Evolutionary conservation across 2,113 vertebrate species (phyloP).

Genomic region (Dromiciops gliroides): DNA sequence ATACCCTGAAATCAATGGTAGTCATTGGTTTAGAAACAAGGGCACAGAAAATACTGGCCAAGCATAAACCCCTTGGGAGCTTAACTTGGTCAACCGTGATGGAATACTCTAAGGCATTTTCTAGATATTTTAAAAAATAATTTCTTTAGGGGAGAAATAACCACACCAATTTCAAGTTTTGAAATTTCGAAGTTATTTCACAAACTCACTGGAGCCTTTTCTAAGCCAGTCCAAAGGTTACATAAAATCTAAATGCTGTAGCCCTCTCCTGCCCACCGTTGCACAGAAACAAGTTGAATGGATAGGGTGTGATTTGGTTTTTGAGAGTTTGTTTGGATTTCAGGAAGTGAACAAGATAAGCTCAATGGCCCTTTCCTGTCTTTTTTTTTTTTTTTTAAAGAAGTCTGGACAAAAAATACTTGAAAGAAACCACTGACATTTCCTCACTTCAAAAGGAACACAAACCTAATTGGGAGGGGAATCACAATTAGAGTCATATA

Average conservation of each 20-base stretch:
- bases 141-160: slow-evolving; percentile 64
- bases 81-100: neutral
- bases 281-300: slow-evolving; percentile 75
- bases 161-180: slow-evolving; percentile 64
- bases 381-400: slow-evolving; percentile 54
- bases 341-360: slow-evolving; percentile 85
- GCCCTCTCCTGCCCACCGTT: slow-evolving; percentile 69
- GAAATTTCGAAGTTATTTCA: slow-evolving; percentile 55
- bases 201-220: slow-evolving; percentile 77
- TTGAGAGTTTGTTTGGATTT: slow-evolving; percentile 83
- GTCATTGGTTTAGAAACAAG: neutral
- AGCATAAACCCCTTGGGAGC: neutral
- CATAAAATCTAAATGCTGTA: slow-evolving; percentile 71
- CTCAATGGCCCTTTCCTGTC: slow-evolving; percentile 81
- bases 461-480: slow-evolving; percentile 29
- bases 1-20: neutral
- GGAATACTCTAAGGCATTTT: slow-evolving; percentile 41
- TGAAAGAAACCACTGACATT: slow-evolving; percentile 73
- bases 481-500: neutral
- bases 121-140: slow-evolving; percentile 55
- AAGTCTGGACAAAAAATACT: slow-evolving; percentile 61
- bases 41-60: neutral
- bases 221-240: slow-evolving; percentile 71
- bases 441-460: slow-evolving; percentile 68
- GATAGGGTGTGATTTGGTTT: slow-evolving; percentile 76